Conservation (phyloP, 2,113 vertebrate genomes). For the Callionymus lyra region DNA sequence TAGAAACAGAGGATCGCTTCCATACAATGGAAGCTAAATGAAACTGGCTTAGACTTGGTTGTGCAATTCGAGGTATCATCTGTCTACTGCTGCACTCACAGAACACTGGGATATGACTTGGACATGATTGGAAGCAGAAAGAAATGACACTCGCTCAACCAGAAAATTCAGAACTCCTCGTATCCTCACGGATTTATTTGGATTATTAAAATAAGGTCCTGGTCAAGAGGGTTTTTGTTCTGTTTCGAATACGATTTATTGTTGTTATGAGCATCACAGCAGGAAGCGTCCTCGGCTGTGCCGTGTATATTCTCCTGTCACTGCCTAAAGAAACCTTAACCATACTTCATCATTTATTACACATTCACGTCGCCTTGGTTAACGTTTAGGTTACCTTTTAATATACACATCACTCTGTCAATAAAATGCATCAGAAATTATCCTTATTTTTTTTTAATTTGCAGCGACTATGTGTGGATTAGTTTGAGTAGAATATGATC, state of each 20-base stretch:
- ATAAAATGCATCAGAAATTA: no score
- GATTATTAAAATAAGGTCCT: not conserved
- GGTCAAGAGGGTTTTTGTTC: slow-evolving; percentile 1
- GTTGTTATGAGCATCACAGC: slow-evolving; percentile 1
- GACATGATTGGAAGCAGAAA: slow-evolving; percentile 5
- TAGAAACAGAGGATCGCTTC: slow-evolving; percentile 55
- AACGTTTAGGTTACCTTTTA: no score
- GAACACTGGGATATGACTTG: slow-evolving; percentile 22
- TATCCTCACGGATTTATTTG: slow-evolving; percentile 14
- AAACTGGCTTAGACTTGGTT: slow-evolving; percentile 39
- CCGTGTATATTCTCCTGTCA: no score
- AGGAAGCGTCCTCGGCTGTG: no score
- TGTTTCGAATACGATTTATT: slow-evolving; percentile 3
- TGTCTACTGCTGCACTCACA: slow-evolving; percentile 18
- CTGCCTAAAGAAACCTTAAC: no score
- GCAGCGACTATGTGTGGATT: no score
- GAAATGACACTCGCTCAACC: slow-evolving; percentile 9
- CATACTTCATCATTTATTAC: no score
- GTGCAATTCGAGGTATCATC: slow-evolving; percentile 42
- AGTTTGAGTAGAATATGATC: no score
- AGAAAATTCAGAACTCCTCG: slow-evolving; percentile 14
- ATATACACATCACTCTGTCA: no score
- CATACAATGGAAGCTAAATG: slow-evolving; percentile 49
- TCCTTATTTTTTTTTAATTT: no score
- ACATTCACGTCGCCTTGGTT: no score